A percentile compares a stretch with the other conserved stretches of the same genome.
phyloP scores from a whole-genome alignment of 2,888 invertebrate genomes.

The Dicycla oo region DNA sequence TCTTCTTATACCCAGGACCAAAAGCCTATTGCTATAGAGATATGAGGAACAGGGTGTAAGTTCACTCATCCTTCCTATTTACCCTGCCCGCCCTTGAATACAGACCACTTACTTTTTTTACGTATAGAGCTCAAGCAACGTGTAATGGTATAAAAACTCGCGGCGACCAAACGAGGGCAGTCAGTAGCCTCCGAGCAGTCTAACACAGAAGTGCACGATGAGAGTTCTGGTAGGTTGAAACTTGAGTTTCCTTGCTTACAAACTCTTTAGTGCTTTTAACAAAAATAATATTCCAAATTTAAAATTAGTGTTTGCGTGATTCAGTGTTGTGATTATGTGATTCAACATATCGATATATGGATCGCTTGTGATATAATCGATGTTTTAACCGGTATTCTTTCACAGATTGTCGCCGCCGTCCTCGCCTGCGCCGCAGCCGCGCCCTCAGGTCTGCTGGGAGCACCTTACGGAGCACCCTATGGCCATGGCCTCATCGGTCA shows the following conservation, averaged over 20 bases:
- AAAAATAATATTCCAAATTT: slow-evolving; percentile 21
- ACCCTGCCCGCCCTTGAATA: slow-evolving; percentile 88
- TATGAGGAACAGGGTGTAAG: slow-evolving; percentile 1
- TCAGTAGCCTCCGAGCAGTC: slow-evolving; percentile 90
- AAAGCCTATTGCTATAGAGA: neutral
- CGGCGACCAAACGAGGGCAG: slow-evolving; percentile 83
- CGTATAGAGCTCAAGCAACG: slow-evolving; percentile 78
- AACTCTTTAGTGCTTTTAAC: slow-evolving; percentile 53
- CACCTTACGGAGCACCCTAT: slow-evolving; percentile 78
- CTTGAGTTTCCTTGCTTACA: slow-evolving; percentile 66
- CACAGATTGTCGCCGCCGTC: slow-evolving; percentile 90
- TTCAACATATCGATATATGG: slow-evolving; percentile 42
- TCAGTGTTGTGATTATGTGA: slow-evolving; percentile 65
- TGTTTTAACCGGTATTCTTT: slow-evolving; percentile 70
- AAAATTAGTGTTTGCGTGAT: slow-evolving; percentile 48
- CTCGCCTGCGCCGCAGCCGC: slow-evolving; percentile 86
- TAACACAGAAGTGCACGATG: slow-evolving; percentile 89
- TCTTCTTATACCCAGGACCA: neutral
- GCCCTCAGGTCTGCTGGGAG: slow-evolving; percentile 83
- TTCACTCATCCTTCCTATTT: slow-evolving; percentile 78
- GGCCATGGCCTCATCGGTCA: slow-evolving; percentile 71
- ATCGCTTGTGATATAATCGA: slow-evolving; percentile 57
- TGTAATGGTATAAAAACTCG: slow-evolving; percentile 83
- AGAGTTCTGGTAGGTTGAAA: slow-evolving; percentile 88
- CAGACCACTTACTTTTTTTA: slow-evolving; percentile 88